Evolutionary conservation across 1,140 invertebrate species (phyloP).

Genomic region (Mercenaria mercenaria): DNA sequence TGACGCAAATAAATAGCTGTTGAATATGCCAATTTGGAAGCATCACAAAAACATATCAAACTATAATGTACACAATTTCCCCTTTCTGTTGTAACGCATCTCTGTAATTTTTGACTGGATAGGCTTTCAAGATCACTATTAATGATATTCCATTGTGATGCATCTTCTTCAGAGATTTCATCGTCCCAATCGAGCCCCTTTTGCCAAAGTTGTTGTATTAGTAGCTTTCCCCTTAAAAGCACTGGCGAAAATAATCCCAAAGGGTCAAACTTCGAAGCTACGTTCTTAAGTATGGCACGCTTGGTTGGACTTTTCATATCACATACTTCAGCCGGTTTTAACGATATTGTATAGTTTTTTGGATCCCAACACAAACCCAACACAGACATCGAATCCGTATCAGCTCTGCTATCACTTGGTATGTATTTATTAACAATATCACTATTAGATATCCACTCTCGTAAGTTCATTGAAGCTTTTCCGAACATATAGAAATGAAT

Average conservation of each 20-base stretch:
- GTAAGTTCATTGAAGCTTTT: conserved; percentile 14
- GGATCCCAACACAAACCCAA: neutral
- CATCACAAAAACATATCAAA: neutral
- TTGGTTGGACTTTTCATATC: neutral
- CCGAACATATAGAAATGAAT: neutral
- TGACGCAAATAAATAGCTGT: neutral
- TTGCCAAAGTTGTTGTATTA: conserved; percentile 1
- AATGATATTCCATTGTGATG: neutral
- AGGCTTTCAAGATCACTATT: neutral
- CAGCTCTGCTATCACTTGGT: neutral
- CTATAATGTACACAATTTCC: neutral
- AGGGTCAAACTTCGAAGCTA: conserved; percentile 31
- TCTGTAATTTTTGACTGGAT: neutral
- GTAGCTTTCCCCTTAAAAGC: neutral
- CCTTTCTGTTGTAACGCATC: neutral
- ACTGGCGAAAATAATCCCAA: conserved; percentile 15
- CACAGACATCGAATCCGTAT: neutral
- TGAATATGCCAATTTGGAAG: neutral
- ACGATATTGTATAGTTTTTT: neutral
- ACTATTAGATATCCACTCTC: conserved; percentile 27
- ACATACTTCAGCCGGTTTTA: neutral
- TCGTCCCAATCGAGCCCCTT: conserved; percentile 34
- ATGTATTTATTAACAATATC: neutral
- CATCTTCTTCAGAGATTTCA: neutral
- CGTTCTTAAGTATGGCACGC: neutral